These are phyloP conservation scores for Danionella cerebrum DNA, from an alignment of 2,113 vertebrate genomes.

Conservation along the genomic window DNA sequence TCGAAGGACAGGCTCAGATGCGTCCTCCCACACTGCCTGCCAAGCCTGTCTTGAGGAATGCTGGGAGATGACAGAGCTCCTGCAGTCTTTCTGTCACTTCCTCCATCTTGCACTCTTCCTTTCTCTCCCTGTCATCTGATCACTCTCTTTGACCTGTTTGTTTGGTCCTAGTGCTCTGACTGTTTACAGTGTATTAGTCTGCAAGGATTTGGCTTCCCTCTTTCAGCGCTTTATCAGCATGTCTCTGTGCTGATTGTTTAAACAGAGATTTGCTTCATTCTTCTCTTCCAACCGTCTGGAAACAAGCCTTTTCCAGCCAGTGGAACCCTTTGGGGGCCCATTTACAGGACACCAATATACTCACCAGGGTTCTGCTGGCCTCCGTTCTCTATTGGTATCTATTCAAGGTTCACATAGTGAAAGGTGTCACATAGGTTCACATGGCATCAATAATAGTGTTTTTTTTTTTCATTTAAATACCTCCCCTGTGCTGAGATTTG, in stretches of 20 bases:
- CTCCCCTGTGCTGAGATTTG: too few species aligned
- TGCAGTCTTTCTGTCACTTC: slow-evolving; percentile 18
- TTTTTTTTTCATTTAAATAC: too few species aligned
- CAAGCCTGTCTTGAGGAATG: slow-evolving; percentile 35
- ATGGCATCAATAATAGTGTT: too few species aligned
- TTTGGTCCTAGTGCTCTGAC: neutral
- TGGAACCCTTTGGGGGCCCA: neutral
- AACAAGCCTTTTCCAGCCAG: neutral
- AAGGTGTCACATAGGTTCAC: too few species aligned
- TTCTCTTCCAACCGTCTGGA: neutral
- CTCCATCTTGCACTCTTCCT: neutral
- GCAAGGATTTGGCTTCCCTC: neutral
- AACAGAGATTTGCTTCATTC: neutral
- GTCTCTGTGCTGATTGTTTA: slow-evolving; percentile 1
- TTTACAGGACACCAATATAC: neutral
- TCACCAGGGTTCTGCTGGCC: neutral
- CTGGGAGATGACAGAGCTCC: slow-evolving; percentile 19
- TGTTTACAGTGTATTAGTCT: neutral
- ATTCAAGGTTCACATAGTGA: neutral
- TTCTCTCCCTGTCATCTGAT: neutral
- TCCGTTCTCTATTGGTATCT: neutral
- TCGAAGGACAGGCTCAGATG: slow-evolving; percentile 22
- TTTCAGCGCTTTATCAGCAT: neutral
- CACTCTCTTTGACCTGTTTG: neutral
- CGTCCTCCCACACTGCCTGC: slow-evolving; percentile 35